Conservation (phyloP, 2,888 invertebrate genomes). For the Acrobasis consociella region DNA sequence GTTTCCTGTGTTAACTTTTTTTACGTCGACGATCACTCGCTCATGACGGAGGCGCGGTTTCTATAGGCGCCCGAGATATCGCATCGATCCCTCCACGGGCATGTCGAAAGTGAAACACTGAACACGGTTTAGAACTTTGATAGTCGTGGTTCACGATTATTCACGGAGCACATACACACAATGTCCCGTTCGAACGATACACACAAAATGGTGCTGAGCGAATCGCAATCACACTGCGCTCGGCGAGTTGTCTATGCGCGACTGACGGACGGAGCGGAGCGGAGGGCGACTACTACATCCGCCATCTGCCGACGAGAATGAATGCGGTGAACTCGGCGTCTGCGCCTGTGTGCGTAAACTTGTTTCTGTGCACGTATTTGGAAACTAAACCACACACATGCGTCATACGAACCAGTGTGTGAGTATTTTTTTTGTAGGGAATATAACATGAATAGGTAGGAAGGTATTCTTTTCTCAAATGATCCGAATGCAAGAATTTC, state of each 20-base stretch:
- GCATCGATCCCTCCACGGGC: slow-evolving; percentile 75
- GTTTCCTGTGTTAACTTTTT: slow-evolving; percentile 82
- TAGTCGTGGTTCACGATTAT: slow-evolving; percentile 66
- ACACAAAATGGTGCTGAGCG: slow-evolving; percentile 80
- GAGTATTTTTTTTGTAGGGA: slow-evolving; percentile 72
- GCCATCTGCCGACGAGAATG: slow-evolving; percentile 83
- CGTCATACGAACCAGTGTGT: slow-evolving; percentile 54
- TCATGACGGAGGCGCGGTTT: slow-evolving; percentile 82
- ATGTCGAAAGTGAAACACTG: slow-evolving; percentile 75
- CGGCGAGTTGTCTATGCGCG: slow-evolving; percentile 80
- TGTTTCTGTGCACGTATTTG: slow-evolving; percentile 47
- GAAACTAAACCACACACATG: slow-evolving; percentile 50
- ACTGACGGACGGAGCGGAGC: too few species aligned
- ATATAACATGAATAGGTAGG: slow-evolving; percentile 67
- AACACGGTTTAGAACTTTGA: slow-evolving; percentile 56
- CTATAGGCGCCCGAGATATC: slow-evolving; percentile 78
- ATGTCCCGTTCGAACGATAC: slow-evolving; percentile 79
- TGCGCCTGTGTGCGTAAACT: slow-evolving; percentile 53
- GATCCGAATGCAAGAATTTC: slow-evolving; percentile 32
- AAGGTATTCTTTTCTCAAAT: slow-evolving; percentile 58
- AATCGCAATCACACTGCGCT: slow-evolving; percentile 68
- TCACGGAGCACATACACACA: slow-evolving; percentile 80
- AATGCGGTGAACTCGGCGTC: slow-evolving; percentile 72
- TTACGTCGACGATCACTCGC: slow-evolving; percentile 81
- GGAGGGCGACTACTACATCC: slow-evolving; percentile 80